Evolutionary conservation across 2,797 vertebrate species (phyloP), one percentile per base, ranked within the genome.

Genomic region (Bovichtus diacanthus): DNA sequence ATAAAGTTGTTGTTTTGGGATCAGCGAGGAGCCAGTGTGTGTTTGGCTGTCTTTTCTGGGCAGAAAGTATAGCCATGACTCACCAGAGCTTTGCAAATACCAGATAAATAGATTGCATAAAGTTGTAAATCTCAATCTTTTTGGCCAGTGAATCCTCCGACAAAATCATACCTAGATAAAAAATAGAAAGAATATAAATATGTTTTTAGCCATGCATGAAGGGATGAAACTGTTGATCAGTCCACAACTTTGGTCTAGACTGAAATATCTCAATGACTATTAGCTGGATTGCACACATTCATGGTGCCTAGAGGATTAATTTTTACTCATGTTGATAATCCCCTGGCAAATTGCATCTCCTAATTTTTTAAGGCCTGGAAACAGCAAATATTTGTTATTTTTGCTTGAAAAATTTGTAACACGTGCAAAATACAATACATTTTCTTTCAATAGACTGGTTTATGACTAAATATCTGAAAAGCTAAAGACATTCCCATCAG

Each of bases 1-100:
- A 61, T 75, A 15, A 72, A 60, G 44, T 46, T 76, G 67, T 70
- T 78, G 34, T 76, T 58, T 58, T 53, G 38, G 71, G 73, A 59
- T 68, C 66, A 27, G 54, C 44, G 25, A 3, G 34, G 19, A 68
- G 46, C 43, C 41, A 19, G 34, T 21, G 19, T 54, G 46, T 53
- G 55, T 68, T 67, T 68, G 63, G 44, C 9, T 51, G 46, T 47
- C 41, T 56, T 27, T 19, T 67, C 50, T 59, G 25, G 29, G n/a
- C 46, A 46, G 19, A 34, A 25, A 53, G 19, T n/a, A 54, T 66
- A 36, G 27, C 39, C 15, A 21, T 1, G 44, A 60, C 31, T 38
- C 38, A 47, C 43, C 56, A 50, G 8, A 55, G 31, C 38, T 44
- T 39, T 38, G 55, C 29, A 74, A 73, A 66, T 41, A 27, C 2